phyloP scores from a whole-genome alignment of 1,140 invertebrate genomes.

The Aleiodes sp. region DNA sequence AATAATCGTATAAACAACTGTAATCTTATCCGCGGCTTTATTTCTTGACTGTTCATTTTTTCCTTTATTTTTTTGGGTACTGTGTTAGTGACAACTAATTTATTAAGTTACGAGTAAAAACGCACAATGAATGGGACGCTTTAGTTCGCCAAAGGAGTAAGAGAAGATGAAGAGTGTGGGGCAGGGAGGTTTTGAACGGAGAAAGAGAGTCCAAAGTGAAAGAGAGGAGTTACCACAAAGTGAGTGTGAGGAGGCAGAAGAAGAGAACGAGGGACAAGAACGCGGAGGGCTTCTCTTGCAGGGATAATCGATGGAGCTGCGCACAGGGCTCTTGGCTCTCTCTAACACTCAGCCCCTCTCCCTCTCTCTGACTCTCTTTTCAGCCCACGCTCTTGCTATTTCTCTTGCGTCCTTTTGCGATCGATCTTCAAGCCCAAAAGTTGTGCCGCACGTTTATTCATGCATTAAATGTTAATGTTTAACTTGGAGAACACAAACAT shows the following conservation, averaged over 20 bases:
- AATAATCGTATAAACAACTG: too few species aligned
- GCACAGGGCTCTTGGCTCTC: constrained; percentile 15
- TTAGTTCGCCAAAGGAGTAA: background rate
- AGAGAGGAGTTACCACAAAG: constrained; percentile 4
- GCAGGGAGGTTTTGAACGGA: too few species aligned
- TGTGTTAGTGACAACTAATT: constrained; percentile 11
- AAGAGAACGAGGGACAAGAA: constrained; percentile 24
- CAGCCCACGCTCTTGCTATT: too few species aligned
- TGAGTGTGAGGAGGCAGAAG: background rate
- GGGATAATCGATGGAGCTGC: constrained; percentile 40
- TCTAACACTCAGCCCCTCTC: constrained; percentile 8
- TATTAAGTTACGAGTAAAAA: constrained; percentile 15
- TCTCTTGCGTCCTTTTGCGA: too few species aligned
- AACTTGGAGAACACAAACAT: too few species aligned
- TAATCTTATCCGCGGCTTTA: too few species aligned
- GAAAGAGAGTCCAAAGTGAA: constrained; percentile 2
- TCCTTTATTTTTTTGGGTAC: too few species aligned
- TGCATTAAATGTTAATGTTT: too few species aligned
- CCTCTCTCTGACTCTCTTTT: constrained; percentile 15
- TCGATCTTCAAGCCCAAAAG: too few species aligned
- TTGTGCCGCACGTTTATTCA: too few species aligned
- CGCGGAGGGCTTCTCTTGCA: constrained; percentile 30
- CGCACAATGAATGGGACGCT: constrained; percentile 6
- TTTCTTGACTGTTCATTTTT: too few species aligned
- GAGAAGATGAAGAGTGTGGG: too few species aligned